Evolutionary conservation across 2,888 invertebrate species (phyloP), one percentile per base, ranked within the genome.

Genomic region (Trissoscelio sp.): DNA sequence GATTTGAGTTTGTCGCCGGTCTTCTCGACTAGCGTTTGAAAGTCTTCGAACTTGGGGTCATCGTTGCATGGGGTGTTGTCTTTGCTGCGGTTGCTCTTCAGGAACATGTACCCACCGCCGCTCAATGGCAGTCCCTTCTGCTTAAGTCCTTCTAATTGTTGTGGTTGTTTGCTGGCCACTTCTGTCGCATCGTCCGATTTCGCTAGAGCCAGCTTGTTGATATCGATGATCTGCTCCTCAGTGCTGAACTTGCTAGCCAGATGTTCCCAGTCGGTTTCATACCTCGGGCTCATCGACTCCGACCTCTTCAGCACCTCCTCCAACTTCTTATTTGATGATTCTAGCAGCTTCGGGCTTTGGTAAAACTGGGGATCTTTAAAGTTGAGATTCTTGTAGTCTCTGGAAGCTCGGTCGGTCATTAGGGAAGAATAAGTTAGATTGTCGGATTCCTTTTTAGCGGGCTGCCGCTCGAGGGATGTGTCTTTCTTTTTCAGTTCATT

Each of bases 81-180:
- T 9, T 89, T 87, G 70, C 89, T 91, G 34, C 88, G 85, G 75
- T 90, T 91, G 75, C 90, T 91, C 87, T 95, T 95, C 5, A 95
- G 91, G 85, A 95, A 95, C 92, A 94, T 94, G 3, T 93, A 92
- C 1, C 95, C 95, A n/a, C 93, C 93, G 0, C 94, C 94, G 58
- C 88, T 91, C 0, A 92, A 85, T 0, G 90, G 91, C 7, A 92
- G 85, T 55, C 91, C 92, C 79, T 88, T 91, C 55, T 91, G 92
- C n/a, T n/a, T n/a, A n/a, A n/a, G n/a, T n/a, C n/a, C n/a, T n/a
- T n/a, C 55, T 91, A 92, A 89, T 44, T 91, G 88, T 62, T 89
- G 89, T 9, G 92, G 91, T 84, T 92, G 92, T 82, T 91, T 92
- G 55, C 92, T 7, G 11, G 18, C 92, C 46, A 91, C 91, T 44